Evolutionary conservation across 2,888 invertebrate genomes (phyloP).

Genomic region (Ophion costatus): DNA sequence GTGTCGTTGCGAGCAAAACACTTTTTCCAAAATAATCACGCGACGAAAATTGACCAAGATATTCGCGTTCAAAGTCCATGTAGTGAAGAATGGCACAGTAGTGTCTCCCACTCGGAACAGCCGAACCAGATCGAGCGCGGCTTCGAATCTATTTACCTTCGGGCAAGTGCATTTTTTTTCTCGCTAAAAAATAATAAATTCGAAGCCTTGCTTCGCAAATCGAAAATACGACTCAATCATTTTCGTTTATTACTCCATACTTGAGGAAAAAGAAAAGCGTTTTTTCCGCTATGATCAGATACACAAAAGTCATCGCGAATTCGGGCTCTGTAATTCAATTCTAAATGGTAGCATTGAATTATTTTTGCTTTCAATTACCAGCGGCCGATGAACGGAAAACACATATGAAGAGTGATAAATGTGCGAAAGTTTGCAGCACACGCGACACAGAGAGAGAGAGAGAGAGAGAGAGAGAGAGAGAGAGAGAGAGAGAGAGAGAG

Average conservation of each 20-base stretch:
- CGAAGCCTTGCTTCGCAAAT: no score
- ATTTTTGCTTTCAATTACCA: background rate
- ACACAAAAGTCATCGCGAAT: background rate
- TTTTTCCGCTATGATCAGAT: background rate
- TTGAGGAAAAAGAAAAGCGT: background rate
- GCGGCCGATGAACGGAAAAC: background rate
- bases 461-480: no score
- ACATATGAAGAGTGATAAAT: conserved; percentile 19
- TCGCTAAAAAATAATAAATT: no score
- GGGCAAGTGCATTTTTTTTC: no score
- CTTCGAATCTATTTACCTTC: no score
- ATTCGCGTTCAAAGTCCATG: background rate
- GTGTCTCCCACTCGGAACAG: no score
- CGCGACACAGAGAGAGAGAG: no score
- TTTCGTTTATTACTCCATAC: background rate
- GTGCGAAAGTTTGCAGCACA: conserved; percentile 54
- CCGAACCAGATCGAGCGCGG: no score
- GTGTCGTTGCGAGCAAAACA: background rate
- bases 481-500: background rate
- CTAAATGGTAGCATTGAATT: background rate
- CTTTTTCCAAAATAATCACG: background rate
- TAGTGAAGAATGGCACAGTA: background rate
- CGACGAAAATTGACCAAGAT: background rate
- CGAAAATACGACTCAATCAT: background rate
- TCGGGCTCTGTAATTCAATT: background rate